These are phyloP conservation scores for Schizaphis graminum DNA, from an alignment of 2,888 invertebrate genomes.

Conservation along the genomic window DNA sequence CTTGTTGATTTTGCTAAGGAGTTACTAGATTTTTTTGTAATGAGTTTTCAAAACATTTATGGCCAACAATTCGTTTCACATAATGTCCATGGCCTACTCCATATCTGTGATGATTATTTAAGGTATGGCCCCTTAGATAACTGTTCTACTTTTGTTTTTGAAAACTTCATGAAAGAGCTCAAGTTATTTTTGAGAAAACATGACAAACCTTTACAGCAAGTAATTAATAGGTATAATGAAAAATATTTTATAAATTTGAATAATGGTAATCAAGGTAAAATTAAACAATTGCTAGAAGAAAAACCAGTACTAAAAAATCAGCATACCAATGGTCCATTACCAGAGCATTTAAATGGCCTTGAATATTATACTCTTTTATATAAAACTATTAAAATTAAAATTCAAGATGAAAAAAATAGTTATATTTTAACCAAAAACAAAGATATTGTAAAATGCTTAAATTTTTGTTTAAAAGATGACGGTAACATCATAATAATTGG, in stretches of 20 bases:
- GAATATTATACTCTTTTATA: not conserved
- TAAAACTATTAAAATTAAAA: conserved; percentile 12
- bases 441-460: no score
- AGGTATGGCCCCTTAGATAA: not conserved
- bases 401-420: not conserved
- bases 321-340: conserved; percentile 3
- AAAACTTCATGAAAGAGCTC: not conserved
- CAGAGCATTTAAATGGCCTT: not conserved
- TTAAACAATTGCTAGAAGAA: not conserved
- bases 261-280: not conserved
- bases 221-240: not conserved
- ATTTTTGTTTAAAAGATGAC: not conserved
- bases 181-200: not conserved
- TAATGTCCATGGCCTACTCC: no score
- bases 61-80: no score
- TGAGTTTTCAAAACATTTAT: no score
- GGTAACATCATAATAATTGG: not conserved
- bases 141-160: conserved; percentile 1
- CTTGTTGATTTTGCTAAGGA: no score
- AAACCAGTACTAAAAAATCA: not conserved
- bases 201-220: not conserved
- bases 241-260: not conserved
- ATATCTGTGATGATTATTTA: not conserved
- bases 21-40: no score
- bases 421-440: not conserved